These are phyloP conservation scores for Tinea semifulvella DNA, from an alignment of 2,888 invertebrate species.

Conservation along the genomic window DNA sequence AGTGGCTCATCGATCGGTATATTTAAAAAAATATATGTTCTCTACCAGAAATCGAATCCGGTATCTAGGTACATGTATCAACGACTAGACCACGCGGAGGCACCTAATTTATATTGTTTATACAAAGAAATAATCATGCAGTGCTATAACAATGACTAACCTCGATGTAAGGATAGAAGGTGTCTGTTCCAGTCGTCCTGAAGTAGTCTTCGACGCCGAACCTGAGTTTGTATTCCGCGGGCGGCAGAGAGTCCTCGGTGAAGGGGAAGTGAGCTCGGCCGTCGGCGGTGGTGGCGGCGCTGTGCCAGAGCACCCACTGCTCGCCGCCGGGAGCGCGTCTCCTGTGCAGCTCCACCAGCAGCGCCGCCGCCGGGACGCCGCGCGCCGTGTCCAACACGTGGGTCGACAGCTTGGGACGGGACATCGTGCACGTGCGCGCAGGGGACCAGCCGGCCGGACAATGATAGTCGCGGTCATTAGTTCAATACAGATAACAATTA, in stretches of 20 bases:
- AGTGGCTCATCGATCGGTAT: too few species aligned
- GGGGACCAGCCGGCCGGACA: too few species aligned
- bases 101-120: too few species aligned
- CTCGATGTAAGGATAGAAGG: conserved; percentile 82
- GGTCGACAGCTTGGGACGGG: conserved; percentile 72
- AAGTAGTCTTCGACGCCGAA: conserved; percentile 80
- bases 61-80: too few species aligned
- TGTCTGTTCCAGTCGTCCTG: conserved; percentile 62
- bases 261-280: conserved; percentile 74
- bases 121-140: too few species aligned
- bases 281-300: conserved; percentile 68
- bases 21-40: too few species aligned
- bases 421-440: conserved; percentile 28
- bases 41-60: too few species aligned
- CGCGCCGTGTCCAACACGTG: conserved; percentile 78
- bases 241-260: conserved; percentile 64
- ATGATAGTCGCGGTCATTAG: not conserved
- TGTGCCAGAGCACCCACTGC: conserved; percentile 74
- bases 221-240: conserved; percentile 77
- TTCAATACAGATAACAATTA: not conserved
- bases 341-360: conserved; percentile 75
- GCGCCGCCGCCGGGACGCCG: conserved; percentile 71
- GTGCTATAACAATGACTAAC: too few species aligned
- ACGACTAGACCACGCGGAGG: too few species aligned
- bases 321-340: conserved; percentile 64